A percentile compares a stretch with the other conserved stretches of the same genome.
These are phyloP conservation scores for Ivindomyrus marchei DNA, from an alignment of 2,113 vertebrate species.

Conservation along the genomic window DNA sequence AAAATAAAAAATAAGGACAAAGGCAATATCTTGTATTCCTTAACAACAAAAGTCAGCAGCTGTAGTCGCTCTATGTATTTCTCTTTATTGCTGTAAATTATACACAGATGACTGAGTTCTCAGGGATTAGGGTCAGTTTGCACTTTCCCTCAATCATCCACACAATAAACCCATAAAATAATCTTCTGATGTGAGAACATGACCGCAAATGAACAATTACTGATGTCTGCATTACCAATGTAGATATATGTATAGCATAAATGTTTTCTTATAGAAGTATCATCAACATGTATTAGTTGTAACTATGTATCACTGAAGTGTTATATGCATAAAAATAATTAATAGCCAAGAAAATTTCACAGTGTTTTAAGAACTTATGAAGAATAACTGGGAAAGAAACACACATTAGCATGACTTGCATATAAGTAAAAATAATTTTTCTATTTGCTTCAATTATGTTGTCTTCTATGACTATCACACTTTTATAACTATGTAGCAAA, in stretches of 20 bases:
- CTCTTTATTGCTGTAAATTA: not conserved
- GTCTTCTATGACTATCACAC: not conserved
- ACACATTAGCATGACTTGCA: not conserved
- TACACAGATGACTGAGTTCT: not conserved
- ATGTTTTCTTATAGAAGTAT: not conserved
- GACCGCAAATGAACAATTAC: not conserved
- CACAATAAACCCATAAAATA: not conserved
- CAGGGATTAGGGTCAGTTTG: not conserved
- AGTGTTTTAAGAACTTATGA: not conserved
- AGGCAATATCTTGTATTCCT: not conserved
- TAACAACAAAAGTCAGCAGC: not conserved
- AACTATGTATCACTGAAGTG: not conserved
- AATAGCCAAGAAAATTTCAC: not conserved
- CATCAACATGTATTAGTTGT: not conserved
- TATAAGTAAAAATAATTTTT: not conserved
- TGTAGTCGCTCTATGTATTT: not conserved
- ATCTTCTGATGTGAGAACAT: not conserved
- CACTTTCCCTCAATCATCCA: not conserved
- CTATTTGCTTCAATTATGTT: not conserved
- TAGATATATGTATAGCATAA: not conserved
- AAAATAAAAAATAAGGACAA: not conserved
- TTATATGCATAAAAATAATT: not conserved
- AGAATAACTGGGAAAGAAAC: not conserved
- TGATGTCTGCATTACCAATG: not conserved
- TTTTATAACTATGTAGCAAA: not conserved